Evolutionary conservation across 2,888 invertebrate species (phyloP), one percentile per base, ranked within the genome.

Genomic region (Dilophus febrilis): DNA sequence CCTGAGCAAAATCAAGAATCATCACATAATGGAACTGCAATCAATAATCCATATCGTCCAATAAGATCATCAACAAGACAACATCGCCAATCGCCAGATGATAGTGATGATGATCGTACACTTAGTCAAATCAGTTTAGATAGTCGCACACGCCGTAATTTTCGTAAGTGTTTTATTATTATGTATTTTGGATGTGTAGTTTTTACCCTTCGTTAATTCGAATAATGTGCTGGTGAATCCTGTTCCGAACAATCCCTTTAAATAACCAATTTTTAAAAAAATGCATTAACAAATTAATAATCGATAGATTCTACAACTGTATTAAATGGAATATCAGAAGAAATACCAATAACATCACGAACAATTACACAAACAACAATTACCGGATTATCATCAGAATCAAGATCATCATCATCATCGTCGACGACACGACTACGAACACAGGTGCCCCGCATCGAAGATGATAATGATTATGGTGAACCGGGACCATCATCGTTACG

Each of bases 381-480:
- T 58, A 57, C 14, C 54, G 53, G 8, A 57, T 55, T 43, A 50
- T 53, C 5, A 50, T 48, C 42, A 47, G 45, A 22, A 33, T 44
- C 26, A n/a, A n/a, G n/a, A 39, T n/a, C 22, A 19, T n/a, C 8
- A 40, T 22, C 29, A 31, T 40, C 33, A 40, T 14, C 31, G 26
- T 28, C 34, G 42, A 46, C 4, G 51, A 53, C 14, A 53, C 50
- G 13, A 50, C 55, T 13, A 22, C 17, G 8, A 31, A 31, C 13
- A 16, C 10, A 16, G 11, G 10, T 32, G 3, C 13, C 14, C 6
- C 14, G 31, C 6, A 31, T 31, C 14, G 11, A 50, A 46, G 48
- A 47, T 13, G 63, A 63, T 51, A 62, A 63, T 42, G 60, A 61
- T 44, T 63, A 63, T 46, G 59, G 56, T 14, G 57, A 54, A 39